Conservation (phyloP, 1,140 invertebrate species). For the Teleopsis dalmanni region DNA sequence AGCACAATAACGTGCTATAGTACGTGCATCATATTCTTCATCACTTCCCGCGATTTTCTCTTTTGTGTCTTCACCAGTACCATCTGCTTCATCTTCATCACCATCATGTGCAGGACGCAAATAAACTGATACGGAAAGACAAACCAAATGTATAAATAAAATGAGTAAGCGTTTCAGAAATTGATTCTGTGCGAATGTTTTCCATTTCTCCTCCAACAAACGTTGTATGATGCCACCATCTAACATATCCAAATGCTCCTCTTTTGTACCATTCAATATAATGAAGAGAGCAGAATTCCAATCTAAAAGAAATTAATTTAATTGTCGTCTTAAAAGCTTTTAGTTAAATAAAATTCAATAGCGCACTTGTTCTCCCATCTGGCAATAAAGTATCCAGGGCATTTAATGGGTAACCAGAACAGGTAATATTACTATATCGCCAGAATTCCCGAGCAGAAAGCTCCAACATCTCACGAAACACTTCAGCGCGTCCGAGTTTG, state of each 20-base stretch:
- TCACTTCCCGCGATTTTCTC: not conserved
- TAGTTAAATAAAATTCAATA: too few species aligned
- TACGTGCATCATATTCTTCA: conserved; percentile 43
- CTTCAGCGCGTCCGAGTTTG: conserved; percentile 87
- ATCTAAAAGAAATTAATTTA: conserved; percentile 59
- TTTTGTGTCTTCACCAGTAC: not conserved
- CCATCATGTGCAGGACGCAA: conserved; percentile 62
- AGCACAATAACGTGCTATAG: conserved; percentile 60
- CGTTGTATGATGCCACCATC: conserved; percentile 96
- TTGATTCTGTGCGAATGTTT: conserved; percentile 90
- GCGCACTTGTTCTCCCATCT: conserved; percentile 88
- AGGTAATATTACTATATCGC: conserved; percentile 99
- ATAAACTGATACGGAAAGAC: conserved; percentile 85
- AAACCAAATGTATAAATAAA: conserved; percentile 76
- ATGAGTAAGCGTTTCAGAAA: conserved; percentile 86
- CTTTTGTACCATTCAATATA: conserved; percentile 92
- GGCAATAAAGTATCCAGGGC: conserved; percentile 91
- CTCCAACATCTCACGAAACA: conserved; percentile 97
- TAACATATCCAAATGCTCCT: conserved; percentile 97
- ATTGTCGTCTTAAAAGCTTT: not conserved
- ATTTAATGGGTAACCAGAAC: conserved; percentile 93
- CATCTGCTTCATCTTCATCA: conserved; percentile 35
- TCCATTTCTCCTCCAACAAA: conserved; percentile 98
- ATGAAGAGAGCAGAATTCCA: conserved; percentile 98
- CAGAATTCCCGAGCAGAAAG: conserved; percentile 93